These are phyloP conservation scores for Theodoxus fluviatilis DNA, from an alignment of 2,888 invertebrate genomes.

Conservation along the genomic window DNA sequence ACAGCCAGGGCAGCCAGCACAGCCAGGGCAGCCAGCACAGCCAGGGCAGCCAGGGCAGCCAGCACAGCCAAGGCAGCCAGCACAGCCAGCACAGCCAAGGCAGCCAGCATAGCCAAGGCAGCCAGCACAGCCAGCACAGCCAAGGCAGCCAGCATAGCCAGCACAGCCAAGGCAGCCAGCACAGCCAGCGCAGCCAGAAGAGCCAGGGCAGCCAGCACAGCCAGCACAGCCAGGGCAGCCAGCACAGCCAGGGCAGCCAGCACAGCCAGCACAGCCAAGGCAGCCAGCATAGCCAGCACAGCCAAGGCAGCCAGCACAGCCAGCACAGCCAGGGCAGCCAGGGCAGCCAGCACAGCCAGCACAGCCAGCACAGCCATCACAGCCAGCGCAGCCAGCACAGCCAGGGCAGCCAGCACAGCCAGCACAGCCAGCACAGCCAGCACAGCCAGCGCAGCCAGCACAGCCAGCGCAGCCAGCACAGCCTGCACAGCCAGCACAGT, in stretches of 20 bases:
- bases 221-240: neutral
- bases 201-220: too few relatives aligned
- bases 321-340: neutral
- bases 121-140: neutral
- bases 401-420: neutral
- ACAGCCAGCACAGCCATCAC: too few relatives aligned
- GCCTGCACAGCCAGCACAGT: neutral
- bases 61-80: too few relatives aligned
- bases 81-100: neutral
- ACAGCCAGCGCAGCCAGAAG: neutral
- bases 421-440: neutral
- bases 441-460: too few relatives aligned
- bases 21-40: too few relatives aligned
- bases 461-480: too few relatives aligned
- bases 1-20: too few relatives aligned
- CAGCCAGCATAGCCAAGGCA: too few relatives aligned
- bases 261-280: neutral
- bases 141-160: neutral
- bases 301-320: neutral
- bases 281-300: neutral
- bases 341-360: neutral
- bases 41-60: neutral
- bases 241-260: too few relatives aligned
- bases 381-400: neutral
- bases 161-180: neutral